Base-by-base conservation (phyloP, 2,888 invertebrate species). In the Hipparchia sbordonii region DNA sequence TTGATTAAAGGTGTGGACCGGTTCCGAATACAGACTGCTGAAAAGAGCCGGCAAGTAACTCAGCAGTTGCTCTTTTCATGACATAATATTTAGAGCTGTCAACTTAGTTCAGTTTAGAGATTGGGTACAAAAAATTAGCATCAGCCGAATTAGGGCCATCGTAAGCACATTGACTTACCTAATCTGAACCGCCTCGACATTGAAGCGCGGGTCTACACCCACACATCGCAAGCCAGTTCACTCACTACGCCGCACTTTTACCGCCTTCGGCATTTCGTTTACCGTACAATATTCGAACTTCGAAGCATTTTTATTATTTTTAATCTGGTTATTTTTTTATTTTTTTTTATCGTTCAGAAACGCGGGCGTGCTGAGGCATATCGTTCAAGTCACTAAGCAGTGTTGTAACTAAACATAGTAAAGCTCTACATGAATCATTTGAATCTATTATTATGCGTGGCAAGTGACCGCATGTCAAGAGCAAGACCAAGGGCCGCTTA, bases 391-490 rank as follows among this genome's bases (percentile, higher is more conserved):
- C 87, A 84, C 85, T 84, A 82, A 85, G 82, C 84, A 56, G 52
- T 63, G 62, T 70, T 46, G 54, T 70, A 39, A 71, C 72, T 71
- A 52, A 74, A 84, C 83, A 84, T 85, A 82, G 87, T 86, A 83
- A 84, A 87, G 72, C 77, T 78, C 75, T 76, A 87, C 87, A 88
- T 91, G 90, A 90, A 87, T 90, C 91, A 91, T 86, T 90, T 87
- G 85, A 83, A 83, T 89, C 90, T 92, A 92, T 92, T 92, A 92
- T 91, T 92, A 92, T 92, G 92, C 91, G 89, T 88, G 87, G 87
- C 90, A 87, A 90, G 90, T 90, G 91, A 90, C 92, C 92, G 89
- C 84, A 85, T 91, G 91, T 92, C 91, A 91, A 91, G 91, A 92
- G 86, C 91, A 90, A 92, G 90, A 90, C 87, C 88, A 83, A 83